phyloP scores from a whole-genome alignment of 2,113 vertebrate species.

The Alethe diademata region DNA sequence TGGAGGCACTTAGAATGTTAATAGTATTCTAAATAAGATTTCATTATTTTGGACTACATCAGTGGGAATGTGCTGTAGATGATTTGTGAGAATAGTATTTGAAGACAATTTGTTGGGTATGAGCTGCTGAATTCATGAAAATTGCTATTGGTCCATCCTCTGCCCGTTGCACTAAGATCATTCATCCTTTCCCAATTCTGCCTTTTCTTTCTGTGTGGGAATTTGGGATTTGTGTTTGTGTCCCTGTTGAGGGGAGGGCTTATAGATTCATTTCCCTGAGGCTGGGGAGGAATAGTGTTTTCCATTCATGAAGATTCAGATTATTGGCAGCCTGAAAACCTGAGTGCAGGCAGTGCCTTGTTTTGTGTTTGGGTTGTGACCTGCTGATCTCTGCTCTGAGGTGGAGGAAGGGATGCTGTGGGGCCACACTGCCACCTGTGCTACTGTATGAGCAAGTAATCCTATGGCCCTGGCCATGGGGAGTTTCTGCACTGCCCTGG shows the following conservation, averaged over 20 bases:
- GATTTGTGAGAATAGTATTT: background rate
- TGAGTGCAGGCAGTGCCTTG: background rate
- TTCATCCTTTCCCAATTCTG: background rate
- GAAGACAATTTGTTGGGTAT: background rate
- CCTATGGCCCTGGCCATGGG: accelerated
- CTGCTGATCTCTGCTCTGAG: background rate
- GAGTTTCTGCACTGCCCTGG: background rate
- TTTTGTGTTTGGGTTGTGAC: background rate
- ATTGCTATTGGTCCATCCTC: background rate
- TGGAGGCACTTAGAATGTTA: background rate
- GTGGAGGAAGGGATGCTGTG: background rate
- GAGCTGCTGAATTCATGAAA: background rate
- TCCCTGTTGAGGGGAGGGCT: background rate
- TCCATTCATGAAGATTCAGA: background rate
- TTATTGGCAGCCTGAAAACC: background rate
- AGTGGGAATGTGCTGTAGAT: background rate
- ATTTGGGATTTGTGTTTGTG: background rate
- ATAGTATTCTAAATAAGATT: background rate
- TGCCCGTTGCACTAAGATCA: background rate
- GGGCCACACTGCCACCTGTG: background rate
- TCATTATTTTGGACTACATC: background rate
- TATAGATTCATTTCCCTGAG: background rate
- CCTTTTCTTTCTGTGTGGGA: background rate
- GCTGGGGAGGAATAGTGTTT: background rate
- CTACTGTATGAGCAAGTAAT: accelerated